Conservation (phyloP, 35 echinoderm and acorn worm genomes). For the Ophiothrix spiculata region DNA sequence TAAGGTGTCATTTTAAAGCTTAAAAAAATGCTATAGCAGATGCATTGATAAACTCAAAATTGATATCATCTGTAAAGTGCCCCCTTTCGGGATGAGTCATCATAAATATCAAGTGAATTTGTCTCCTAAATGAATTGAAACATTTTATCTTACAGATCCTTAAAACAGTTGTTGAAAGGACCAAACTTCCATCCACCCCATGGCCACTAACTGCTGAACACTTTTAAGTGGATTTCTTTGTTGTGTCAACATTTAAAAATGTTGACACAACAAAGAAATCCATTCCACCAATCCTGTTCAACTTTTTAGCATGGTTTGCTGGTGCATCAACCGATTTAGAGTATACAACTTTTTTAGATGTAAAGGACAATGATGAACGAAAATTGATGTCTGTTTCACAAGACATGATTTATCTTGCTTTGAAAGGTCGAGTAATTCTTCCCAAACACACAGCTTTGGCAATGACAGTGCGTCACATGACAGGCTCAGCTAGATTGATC, state of each 20-base stretch:
- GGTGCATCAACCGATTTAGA: conserved; percentile 31
- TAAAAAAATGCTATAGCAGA: too few species aligned
- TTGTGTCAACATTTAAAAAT: too few species aligned
- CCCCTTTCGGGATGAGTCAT: too few species aligned
- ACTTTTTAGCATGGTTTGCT: conserved; percentile 41
- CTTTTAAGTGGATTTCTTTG: too few species aligned
- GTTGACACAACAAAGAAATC: background rate
- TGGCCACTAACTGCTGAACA: background rate
- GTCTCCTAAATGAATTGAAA: too few species aligned
- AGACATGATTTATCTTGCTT: conserved; percentile 28
- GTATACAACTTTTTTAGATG: conserved; percentile 5
- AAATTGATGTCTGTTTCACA: conserved; percentile 46
- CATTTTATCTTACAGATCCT: too few species aligned
- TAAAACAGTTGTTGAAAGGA: too few species aligned
- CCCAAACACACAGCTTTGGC: conserved; percentile 59
- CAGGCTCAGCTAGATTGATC: conserved; percentile 54
- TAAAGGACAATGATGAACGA: conserved; percentile 2
- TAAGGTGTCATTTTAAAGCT: too few species aligned
- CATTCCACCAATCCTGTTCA: conserved; percentile 12
- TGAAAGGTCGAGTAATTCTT: conserved; percentile 27
- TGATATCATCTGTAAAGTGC: too few species aligned
- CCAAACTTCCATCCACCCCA: too few species aligned
- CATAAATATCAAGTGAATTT: too few species aligned
- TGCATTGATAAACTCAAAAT: too few species aligned
- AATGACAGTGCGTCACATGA: conserved; percentile 78